These are phyloP conservation scores for Shinisaurus crocodilurus DNA, from an alignment of 2,113 vertebrate species.

Conservation along the genomic window DNA sequence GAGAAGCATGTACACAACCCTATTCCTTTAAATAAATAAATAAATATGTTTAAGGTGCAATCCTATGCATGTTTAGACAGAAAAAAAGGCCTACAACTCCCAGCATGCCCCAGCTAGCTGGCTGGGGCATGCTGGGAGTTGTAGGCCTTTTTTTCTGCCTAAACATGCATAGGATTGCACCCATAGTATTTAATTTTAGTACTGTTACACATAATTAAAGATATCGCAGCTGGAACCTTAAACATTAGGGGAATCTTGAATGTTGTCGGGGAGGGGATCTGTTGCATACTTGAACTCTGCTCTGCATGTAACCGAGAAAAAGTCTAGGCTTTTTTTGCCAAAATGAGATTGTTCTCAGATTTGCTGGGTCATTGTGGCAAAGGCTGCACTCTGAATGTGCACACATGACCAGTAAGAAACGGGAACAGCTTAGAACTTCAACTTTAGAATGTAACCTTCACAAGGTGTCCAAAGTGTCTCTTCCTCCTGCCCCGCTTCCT, in stretches of 20 bases:
- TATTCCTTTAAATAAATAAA: neutral
- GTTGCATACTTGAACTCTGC: neutral
- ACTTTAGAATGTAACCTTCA: constrained; percentile 1
- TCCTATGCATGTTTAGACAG: no score
- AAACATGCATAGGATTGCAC: no score
- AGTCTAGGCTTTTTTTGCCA: neutral
- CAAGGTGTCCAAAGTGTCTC: neutral
- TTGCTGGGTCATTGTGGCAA: neutral
- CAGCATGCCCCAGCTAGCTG: no score
- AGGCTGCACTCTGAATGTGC: neutral
- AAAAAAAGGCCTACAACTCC: no score
- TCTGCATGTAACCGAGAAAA: no score
- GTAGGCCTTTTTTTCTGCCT: no score
- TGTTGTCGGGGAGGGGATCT: neutral
- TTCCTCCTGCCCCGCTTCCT: neutral
- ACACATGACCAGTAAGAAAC: neutral
- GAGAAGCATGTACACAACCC: neutral
- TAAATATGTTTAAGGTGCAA: no score
- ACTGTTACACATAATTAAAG: neutral
- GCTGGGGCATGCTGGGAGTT: no score
- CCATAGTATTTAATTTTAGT: neutral
- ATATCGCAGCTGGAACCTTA: neutral
- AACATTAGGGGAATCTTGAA: neutral
- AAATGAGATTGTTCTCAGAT: neutral
- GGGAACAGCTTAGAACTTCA: constrained; percentile 11